Percentiles rank a stretch among this genome's conserved stretches.
These are phyloP conservation scores for Syngnathus scovelli DNA, from an alignment of 2,113 vertebrate genomes.

Conservation along the genomic window DNA sequence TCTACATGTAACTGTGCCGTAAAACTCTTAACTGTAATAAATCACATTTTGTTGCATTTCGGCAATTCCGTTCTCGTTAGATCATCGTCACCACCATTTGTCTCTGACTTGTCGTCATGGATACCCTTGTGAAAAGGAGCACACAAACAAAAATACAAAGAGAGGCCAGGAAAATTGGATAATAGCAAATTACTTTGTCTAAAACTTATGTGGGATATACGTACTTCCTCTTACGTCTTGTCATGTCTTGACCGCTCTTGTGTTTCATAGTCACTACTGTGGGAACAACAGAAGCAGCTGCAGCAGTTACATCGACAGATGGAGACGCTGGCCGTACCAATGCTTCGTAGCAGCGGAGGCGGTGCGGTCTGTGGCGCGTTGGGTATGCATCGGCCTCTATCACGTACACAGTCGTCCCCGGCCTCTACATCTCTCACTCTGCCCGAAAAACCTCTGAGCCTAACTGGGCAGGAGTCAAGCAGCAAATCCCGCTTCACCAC, in stretches of 20 bases:
- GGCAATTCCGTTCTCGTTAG: neutral
- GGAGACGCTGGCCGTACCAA: conserved; percentile 70
- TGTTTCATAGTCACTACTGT: conserved; percentile 74
- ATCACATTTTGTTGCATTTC: neutral
- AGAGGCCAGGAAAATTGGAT: neutral
- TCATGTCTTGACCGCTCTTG: neutral
- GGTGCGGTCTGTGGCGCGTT: conserved; percentile 42
- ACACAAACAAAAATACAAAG: neutral
- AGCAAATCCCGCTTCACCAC: conserved; percentile 81
- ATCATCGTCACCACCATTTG: neutral
- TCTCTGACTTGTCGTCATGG: neutral
- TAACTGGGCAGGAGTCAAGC: conserved; percentile 71
- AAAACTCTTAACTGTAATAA: neutral
- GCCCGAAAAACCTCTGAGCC: conserved; percentile 60
- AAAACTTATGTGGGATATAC: neutral
- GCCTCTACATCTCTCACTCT: conserved; percentile 74
- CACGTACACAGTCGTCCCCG: conserved; percentile 82
- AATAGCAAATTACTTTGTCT: neutral
- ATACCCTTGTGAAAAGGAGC: neutral
- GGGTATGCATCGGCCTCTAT: conserved; percentile 76
- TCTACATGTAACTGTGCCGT: neutral
- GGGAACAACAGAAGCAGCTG: conserved; percentile 85
- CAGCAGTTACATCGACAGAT: conserved; percentile 77
- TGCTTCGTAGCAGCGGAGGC: conserved; percentile 44
- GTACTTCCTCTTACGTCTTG: neutral